Evolutionary conservation across 2,888 invertebrate genomes (phyloP).

Genomic region (Ennomos fuscantarius): DNA sequence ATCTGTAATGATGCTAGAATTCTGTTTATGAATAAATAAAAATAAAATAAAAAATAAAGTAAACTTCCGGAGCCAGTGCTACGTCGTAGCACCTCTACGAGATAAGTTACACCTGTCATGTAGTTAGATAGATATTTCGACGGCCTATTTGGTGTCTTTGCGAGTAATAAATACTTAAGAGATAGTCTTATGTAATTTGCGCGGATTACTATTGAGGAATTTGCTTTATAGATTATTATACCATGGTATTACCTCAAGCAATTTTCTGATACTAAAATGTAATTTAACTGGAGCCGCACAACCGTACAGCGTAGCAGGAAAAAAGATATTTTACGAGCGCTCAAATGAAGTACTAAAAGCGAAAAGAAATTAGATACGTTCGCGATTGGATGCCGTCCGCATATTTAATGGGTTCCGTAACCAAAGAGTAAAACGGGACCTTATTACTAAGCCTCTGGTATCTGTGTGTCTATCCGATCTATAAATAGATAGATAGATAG

Average conservation of each 20-base stretch:
- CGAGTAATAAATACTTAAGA: neutral
- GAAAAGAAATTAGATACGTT: too few relatives aligned
- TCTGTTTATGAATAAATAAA: too few relatives aligned
- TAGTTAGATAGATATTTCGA: neutral
- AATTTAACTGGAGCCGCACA: conserved; percentile 34
- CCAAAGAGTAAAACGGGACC: too few relatives aligned
- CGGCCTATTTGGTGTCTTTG: neutral
- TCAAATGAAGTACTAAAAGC: conserved; percentile 21
- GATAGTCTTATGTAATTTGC: too few relatives aligned
- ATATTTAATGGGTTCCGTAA: neutral
- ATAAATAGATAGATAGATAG: too few relatives aligned
- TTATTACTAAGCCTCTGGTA: too few relatives aligned
- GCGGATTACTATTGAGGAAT: too few relatives aligned
- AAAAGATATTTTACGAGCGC: conserved; percentile 35
- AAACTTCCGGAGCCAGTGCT: conserved; percentile 8
- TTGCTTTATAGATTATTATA: neutral
- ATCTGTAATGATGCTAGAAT: too few relatives aligned
- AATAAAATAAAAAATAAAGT: neutral
- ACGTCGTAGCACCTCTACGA: conserved; percentile 20
- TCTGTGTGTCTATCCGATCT: too few relatives aligned
- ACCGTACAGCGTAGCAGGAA: conserved; percentile 27
- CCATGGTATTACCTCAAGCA: conserved; percentile 19
- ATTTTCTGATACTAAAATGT: conserved; percentile 38
- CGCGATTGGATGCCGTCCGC: neutral
- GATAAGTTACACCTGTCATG: neutral